phyloP scores from a whole-genome alignment of 2,888 invertebrate genomes.

The Ferdinandea cuprea region DNA sequence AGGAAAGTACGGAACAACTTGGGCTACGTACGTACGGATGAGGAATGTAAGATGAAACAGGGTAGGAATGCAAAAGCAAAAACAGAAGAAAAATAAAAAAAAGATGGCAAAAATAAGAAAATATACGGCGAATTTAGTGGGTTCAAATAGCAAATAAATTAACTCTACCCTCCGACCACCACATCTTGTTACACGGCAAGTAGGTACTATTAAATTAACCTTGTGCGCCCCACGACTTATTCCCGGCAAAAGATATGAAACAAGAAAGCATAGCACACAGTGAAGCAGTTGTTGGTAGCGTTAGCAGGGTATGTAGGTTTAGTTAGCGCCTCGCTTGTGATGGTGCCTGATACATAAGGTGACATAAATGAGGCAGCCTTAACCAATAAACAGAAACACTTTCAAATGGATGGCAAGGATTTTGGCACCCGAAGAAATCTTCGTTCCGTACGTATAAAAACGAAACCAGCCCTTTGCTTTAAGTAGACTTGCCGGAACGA shows the following conservation, averaged over 20 bases:
- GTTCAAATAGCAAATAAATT: slow-evolving; percentile 45
- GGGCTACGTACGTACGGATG: neutral
- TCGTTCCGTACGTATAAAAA: neutral
- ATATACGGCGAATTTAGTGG: slow-evolving; percentile 14
- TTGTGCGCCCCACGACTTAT: neutral
- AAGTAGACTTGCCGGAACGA: neutral
- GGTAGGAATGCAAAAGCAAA: neutral
- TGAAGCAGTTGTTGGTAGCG: neutral
- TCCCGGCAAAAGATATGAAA: neutral
- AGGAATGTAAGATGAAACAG: neutral
- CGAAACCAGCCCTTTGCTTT: neutral
- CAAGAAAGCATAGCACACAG: neutral
- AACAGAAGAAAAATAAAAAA: neutral
- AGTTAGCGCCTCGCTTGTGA: neutral
- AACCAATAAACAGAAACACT: slow-evolving; percentile 37
- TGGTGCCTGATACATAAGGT: slow-evolving; percentile 22
- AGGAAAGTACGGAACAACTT: neutral
- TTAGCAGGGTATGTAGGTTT: neutral
- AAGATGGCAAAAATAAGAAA: neutral
- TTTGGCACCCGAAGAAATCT: neutral
- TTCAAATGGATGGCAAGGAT: slow-evolving; percentile 31
- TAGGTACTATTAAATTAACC: slow-evolving; percentile 34
- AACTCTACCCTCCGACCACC: slow-evolving; percentile 28
- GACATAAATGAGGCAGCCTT: slow-evolving; percentile 31
- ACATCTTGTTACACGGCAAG: slow-evolving; percentile 26